phyloP scores from a whole-genome alignment of 2,888 invertebrate genomes.

The Noctua comes region DNA sequence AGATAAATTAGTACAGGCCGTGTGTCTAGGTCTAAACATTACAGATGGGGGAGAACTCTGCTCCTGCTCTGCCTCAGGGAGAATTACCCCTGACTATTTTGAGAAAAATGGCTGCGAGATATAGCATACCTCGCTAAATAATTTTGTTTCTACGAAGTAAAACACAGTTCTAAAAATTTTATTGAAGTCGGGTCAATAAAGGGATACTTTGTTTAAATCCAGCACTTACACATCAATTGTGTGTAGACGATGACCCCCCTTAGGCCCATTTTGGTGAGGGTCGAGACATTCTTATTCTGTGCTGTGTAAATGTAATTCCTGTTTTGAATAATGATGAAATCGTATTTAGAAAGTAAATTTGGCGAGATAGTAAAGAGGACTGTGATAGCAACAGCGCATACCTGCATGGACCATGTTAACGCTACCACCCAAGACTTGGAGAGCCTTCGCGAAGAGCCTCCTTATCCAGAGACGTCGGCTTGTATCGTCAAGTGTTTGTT shows the following conservation, averaged over 20 bases:
- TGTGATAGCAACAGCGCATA: conserved; percentile 77
- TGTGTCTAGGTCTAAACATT: neutral
- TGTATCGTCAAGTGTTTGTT: conserved; percentile 86
- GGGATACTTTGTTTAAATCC: neutral
- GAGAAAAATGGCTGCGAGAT: no score
- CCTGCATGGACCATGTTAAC: conserved; percentile 84
- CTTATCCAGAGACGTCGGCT: conserved; percentile 86
- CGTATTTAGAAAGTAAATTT: conserved; percentile 77
- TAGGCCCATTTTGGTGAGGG: neutral
- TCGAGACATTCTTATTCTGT: neutral
- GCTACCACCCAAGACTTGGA: conserved; percentile 83
- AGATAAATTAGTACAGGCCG: neutral
- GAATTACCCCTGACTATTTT: neutral
- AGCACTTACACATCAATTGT: neutral
- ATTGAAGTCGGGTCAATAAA: no score
- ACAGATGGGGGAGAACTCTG: neutral
- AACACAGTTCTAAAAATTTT: neutral
- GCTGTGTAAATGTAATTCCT: neutral
- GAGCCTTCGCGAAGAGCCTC: conserved; percentile 82
- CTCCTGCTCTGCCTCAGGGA: neutral
- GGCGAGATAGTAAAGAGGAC: conserved; percentile 77
- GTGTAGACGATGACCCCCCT: neutral
- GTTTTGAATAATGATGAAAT: neutral
- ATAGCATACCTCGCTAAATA: neutral
- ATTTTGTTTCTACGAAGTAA: neutral